These are phyloP conservation scores for Epistrophella euchroma DNA, from an alignment of 2,888 invertebrate genomes.

Conservation along the genomic window DNA sequence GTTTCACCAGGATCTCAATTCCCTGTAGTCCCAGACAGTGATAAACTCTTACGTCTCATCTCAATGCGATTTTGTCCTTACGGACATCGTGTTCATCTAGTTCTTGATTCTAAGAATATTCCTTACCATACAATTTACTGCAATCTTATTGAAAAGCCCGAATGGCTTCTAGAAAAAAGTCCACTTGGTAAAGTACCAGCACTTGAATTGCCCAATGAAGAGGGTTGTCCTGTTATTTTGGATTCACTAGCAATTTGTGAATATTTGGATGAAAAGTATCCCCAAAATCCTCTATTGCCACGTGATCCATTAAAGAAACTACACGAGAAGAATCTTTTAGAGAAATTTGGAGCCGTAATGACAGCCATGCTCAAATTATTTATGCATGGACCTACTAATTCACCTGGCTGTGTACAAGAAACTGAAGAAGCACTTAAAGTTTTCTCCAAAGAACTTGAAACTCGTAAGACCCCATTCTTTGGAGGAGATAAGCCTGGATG, in stretches of 20 bases:
- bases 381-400: conserved; percentile 79
- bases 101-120: conserved; percentile 91
- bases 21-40: conserved; percentile 85
- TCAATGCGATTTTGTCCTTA: conserved; percentile 94
- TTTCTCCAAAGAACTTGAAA: conserved; percentile 87
- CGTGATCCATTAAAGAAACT: conserved; percentile 79
- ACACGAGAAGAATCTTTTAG: neutral
- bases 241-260: conserved; percentile 92
- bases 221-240: conserved; percentile 85
- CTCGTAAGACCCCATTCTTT: conserved; percentile 87
- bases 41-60: conserved; percentile 89
- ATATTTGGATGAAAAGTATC: conserved; percentile 92
- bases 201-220: conserved; percentile 88
- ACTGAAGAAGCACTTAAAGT: conserved; percentile 86
- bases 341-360: neutral
- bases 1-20: conserved; percentile 87
- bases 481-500: conserved; percentile 89
- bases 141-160: conserved; percentile 90
- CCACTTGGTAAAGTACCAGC: conserved; percentile 90
- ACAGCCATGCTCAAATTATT: conserved; percentile 8
- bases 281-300: conserved; percentile 87
- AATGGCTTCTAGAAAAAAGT: conserved; percentile 90
- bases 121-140: conserved; percentile 90
- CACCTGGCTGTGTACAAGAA: conserved; percentile 84
- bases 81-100: conserved; percentile 90